phyloP scores from a whole-genome alignment of 2,888 invertebrate species.

The Tinea semifulvella region DNA sequence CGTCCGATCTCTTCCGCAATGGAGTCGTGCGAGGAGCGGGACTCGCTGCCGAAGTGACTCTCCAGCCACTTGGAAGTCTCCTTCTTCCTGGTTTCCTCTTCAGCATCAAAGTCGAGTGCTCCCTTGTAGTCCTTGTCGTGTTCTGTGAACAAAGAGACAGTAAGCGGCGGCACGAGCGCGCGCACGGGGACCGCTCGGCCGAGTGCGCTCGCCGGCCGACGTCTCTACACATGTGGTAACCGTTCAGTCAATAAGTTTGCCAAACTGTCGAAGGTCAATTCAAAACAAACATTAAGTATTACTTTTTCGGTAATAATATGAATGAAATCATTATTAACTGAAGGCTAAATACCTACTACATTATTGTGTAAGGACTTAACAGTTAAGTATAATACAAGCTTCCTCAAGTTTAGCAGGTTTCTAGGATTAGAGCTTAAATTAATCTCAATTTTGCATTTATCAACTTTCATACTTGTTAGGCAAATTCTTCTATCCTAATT shows the following conservation, averaged over 20 bases:
- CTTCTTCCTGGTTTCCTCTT: conserved; percentile 88
- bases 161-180: conserved; percentile 42
- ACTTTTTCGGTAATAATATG: background rate
- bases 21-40: conserved; percentile 78
- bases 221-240: conserved; percentile 49
- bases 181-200: conserved; percentile 33
- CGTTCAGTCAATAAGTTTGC: conserved; percentile 59
- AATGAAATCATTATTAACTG: conserved; percentile 2
- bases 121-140: conserved; percentile 79
- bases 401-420: no score
- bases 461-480: no score
- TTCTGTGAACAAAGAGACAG: conserved; percentile 67
- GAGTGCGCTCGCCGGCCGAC: conserved; percentile 32
- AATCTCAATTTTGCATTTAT: no score
- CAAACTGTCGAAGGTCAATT: conserved; percentile 59
- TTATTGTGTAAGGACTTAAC: no score
- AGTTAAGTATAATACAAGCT: no score
- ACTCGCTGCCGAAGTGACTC: conserved; percentile 89
- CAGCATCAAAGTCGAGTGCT: conserved; percentile 85
- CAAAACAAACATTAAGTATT: conserved; percentile 9
- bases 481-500: no score
- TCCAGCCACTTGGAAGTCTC: conserved; percentile 93
- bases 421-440: no score
- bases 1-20: conserved; percentile 72
- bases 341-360: no score